phyloP scores from a whole-genome alignment of 1,140 invertebrate genomes.

The Teleopsis dalmanni region DNA sequence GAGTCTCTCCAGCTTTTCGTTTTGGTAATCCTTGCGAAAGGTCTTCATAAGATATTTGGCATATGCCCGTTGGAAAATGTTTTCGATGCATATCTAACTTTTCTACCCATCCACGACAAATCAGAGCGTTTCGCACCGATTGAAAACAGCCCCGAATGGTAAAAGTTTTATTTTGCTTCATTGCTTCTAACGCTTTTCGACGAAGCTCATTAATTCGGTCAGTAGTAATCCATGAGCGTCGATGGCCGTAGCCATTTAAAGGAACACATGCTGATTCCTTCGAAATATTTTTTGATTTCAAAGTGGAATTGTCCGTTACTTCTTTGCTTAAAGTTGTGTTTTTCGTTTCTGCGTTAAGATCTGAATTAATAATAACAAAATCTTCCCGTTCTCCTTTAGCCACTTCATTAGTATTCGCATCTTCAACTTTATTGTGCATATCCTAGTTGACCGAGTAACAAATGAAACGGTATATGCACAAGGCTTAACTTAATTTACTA shows the following conservation, averaged over 20 bases:
- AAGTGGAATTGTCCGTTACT: too few relatives aligned
- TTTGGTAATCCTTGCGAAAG: slow-evolving; percentile 37
- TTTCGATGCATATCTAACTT: slow-evolving; percentile 53
- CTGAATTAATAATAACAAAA: too few relatives aligned
- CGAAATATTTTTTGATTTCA: too few relatives aligned
- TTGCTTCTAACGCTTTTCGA: slow-evolving; percentile 46
- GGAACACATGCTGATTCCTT: slow-evolving; percentile 15
- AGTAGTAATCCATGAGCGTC: slow-evolving; percentile 45
- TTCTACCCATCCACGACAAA: slow-evolving; percentile 56
- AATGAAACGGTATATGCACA: too few relatives aligned
- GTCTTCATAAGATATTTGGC: slow-evolving; percentile 38
- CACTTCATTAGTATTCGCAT: too few relatives aligned
- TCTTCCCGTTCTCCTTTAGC: too few relatives aligned
- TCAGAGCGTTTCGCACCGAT: slow-evolving; percentile 45
- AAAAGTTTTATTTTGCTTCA: slow-evolving; percentile 48
- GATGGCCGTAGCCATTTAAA: slow-evolving; percentile 30
- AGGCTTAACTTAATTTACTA: too few relatives aligned
- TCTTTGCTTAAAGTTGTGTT: too few relatives aligned
- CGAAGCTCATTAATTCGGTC: slow-evolving; percentile 46
- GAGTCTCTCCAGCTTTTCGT: slow-evolving; percentile 35
- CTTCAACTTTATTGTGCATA: too few relatives aligned
- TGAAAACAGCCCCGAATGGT: slow-evolving; percentile 47
- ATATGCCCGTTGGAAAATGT: slow-evolving; percentile 22
- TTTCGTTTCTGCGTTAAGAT: too few relatives aligned
- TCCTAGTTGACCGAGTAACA: too few relatives aligned